Percentiles rank a stretch among this genome's conserved stretches.
These are phyloP conservation scores for Horisme vitalbata DNA, from an alignment of 2,888 invertebrate genomes.

Conservation along the genomic window DNA sequence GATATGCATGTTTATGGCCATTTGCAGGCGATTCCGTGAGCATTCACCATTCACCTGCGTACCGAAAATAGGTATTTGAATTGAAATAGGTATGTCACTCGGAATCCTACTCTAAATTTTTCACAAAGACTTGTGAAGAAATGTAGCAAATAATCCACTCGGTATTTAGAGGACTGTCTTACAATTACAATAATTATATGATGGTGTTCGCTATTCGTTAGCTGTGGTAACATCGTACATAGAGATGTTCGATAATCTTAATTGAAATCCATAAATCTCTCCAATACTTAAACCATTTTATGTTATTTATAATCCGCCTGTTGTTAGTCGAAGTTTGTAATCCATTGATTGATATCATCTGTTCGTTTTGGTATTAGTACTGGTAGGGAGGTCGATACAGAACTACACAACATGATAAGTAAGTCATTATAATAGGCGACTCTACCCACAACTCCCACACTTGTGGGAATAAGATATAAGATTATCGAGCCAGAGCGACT, in stretches of 20 bases:
- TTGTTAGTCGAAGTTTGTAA: conserved; percentile 6
- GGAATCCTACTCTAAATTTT: neutral
- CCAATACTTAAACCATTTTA: conserved; percentile 9
- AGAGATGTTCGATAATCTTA: conserved; percentile 13
- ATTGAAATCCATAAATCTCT: conserved; percentile 15
- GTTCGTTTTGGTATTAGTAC: neutral
- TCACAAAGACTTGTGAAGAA: too few relatives aligned
- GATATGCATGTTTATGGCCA: conserved; percentile 8
- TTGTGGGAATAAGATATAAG: too few relatives aligned
- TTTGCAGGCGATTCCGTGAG: conserved; percentile 4
- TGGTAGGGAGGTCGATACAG: neutral
- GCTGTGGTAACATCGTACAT: neutral
- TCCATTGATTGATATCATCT: conserved; percentile 12
- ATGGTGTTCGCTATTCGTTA: too few relatives aligned
- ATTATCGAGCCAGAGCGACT: too few relatives aligned
- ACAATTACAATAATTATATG: too few relatives aligned
- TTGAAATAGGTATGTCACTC: too few relatives aligned
- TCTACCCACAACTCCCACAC: too few relatives aligned
- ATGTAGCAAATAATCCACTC: too few relatives aligned
- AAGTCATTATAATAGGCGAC: too few relatives aligned
- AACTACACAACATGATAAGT: too few relatives aligned
- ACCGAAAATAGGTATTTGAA: too few relatives aligned
- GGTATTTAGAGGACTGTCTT: too few relatives aligned
- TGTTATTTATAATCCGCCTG: conserved; percentile 9
- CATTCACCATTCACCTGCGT: neutral